Conservation (phyloP, 2,888 invertebrate species). For the Vannuccia rotundouncinata region DNA sequence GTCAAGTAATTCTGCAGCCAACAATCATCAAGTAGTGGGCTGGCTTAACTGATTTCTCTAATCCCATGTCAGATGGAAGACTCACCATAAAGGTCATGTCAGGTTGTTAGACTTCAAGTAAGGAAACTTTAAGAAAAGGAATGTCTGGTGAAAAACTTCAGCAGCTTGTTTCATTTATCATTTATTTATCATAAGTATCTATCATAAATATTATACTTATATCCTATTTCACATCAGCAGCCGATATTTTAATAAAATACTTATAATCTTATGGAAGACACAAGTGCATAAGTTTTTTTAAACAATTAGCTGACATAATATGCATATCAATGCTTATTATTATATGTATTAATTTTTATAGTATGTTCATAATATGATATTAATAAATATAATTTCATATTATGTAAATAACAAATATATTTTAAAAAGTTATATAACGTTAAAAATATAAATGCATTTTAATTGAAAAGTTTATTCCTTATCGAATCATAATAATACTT, state of each 20-base stretch:
- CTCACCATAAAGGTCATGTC: too few species aligned
- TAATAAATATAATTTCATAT: slow-evolving; percentile 20
- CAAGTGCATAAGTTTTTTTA: slow-evolving; percentile 18
- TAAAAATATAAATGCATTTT: slow-evolving; percentile 13
- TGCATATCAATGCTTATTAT: slow-evolving; percentile 18
- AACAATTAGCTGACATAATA: slow-evolving; percentile 1
- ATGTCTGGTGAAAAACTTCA: too few species aligned
- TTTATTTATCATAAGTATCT: not conserved
- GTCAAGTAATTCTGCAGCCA: too few species aligned
- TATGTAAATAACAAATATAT: slow-evolving; percentile 26
- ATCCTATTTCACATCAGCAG: slow-evolving; percentile 11
- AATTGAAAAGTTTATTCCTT: slow-evolving; percentile 14
- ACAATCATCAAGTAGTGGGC: too few species aligned
- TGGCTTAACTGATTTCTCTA: too few species aligned
- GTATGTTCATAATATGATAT: slow-evolving; percentile 19
- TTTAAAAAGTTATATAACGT: not conserved
- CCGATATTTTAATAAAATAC: slow-evolving; percentile 23
- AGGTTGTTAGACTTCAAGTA: too few species aligned
- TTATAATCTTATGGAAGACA: slow-evolving; percentile 24
- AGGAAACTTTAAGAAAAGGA: too few species aligned
- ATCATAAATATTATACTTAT: slow-evolving; percentile 24
- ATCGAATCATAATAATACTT: slow-evolving; percentile 18
- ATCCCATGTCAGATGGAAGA: too few species aligned
- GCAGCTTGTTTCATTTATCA: too few species aligned
- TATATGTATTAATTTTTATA: slow-evolving; percentile 22